These are phyloP conservation scores for Phymastichus coffea DNA, from an alignment of 1,140 invertebrate genomes.

Conservation along the genomic window DNA sequence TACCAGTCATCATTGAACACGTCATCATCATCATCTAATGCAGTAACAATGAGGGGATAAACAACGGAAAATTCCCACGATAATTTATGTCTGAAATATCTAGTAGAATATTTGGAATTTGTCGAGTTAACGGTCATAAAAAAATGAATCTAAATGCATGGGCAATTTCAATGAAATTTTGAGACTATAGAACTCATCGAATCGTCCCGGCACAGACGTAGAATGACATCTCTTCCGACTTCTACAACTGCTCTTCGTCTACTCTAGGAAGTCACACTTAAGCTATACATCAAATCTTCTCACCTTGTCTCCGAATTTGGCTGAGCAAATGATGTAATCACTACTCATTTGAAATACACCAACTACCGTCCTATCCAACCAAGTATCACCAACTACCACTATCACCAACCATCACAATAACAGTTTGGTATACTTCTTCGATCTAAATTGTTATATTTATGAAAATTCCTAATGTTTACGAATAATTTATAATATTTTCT, in stretches of 20 bases:
- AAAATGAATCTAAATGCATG: slow-evolving; percentile 44
- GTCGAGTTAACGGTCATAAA: not conserved
- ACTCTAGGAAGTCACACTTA: slow-evolving; percentile 46
- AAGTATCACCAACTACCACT: slow-evolving; percentile 47
- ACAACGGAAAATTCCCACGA: slow-evolving; percentile 48
- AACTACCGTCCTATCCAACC: slow-evolving; percentile 45
- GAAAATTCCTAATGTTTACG: too few relatives aligned
- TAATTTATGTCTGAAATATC: slow-evolving; percentile 37
- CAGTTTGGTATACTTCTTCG: slow-evolving; percentile 56
- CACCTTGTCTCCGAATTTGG: slow-evolving; percentile 48
- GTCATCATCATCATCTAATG: slow-evolving; percentile 39
- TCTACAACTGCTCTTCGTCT: slow-evolving; percentile 46
- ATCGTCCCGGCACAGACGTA: not conserved
- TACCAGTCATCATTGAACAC: slow-evolving; percentile 51
- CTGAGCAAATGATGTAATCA: slow-evolving; percentile 54
- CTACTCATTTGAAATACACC: slow-evolving; percentile 46
- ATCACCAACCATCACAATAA: slow-evolving; percentile 55
- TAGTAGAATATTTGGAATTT: slow-evolving; percentile 12
- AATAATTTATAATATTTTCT: slow-evolving; percentile 54
- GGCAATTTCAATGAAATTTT: slow-evolving; percentile 46
- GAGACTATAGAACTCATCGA: slow-evolving; percentile 32
- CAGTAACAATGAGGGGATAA: slow-evolving; percentile 49
- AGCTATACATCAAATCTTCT: slow-evolving; percentile 48
- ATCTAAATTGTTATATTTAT: too few relatives aligned
- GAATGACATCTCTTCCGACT: slow-evolving; percentile 47